Percentiles rank a stretch among this genome's conserved stretches.
phyloP scores from a whole-genome alignment of 2,888 invertebrate genomes.

The Pseudanteris insignis region DNA sequence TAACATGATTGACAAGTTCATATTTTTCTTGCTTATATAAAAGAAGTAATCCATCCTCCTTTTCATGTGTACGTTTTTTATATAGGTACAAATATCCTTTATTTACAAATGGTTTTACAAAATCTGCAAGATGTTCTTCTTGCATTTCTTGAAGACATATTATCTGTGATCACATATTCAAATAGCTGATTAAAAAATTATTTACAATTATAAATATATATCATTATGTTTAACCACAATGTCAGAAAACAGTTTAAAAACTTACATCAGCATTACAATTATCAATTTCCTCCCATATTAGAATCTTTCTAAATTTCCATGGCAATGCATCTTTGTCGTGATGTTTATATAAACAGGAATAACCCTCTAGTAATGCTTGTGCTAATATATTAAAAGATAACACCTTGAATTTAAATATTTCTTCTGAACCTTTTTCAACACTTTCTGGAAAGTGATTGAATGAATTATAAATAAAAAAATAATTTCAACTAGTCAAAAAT shows the following conservation, averaged over 20 bases:
- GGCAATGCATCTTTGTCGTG: constrained; percentile 71
- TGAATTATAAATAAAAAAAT: too few relatives aligned
- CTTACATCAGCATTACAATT: constrained; percentile 72
- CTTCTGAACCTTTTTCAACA: too few relatives aligned
- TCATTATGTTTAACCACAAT: too few relatives aligned
- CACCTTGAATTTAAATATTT: constrained; percentile 72
- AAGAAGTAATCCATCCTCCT: constrained; percentile 91
- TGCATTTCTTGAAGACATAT: constrained; percentile 93
- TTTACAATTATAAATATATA: too few relatives aligned
- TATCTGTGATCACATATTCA: constrained; percentile 69
- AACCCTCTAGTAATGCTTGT: constrained; percentile 80
- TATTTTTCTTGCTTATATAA: constrained; percentile 79
- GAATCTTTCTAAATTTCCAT: constrained; percentile 76
- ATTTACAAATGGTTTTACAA: constrained; percentile 69
- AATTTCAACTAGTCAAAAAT: too few relatives aligned
- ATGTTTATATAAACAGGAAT: constrained; percentile 76
- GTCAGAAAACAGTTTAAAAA: too few relatives aligned
- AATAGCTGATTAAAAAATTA: constrained; percentile 12
- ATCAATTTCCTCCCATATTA: constrained; percentile 71
- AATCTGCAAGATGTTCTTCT: constrained; percentile 74
- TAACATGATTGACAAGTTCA: constrained; percentile 71
- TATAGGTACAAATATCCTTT: constrained; percentile 79
- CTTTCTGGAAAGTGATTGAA: too few relatives aligned
- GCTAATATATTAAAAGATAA: constrained; percentile 90
- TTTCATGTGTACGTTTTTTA: constrained; percentile 83